Percentiles rank a stretch among this genome's conserved stretches.
Evolutionary conservation across 2,113 vertebrate species (phyloP).

Genomic region (Tretioscincus oriximinensis): DNA sequence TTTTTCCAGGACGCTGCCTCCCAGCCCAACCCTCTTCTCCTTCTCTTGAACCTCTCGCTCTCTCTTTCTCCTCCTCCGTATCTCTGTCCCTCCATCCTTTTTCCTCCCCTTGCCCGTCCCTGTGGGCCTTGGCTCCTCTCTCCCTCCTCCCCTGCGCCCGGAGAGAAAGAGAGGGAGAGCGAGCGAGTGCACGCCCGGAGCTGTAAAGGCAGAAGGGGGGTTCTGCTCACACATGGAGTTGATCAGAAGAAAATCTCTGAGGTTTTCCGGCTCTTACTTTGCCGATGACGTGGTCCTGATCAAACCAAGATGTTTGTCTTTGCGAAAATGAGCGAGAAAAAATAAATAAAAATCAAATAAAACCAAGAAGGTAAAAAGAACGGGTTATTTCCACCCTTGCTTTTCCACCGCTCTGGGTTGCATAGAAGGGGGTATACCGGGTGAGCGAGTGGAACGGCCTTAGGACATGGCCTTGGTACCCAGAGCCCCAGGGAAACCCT

Average conservation of each 20-base stretch:
- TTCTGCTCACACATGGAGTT: conserved; percentile 61
- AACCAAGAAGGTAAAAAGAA: conserved; percentile 56
- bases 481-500: background rate
- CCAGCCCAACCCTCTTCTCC: conserved; percentile 58
- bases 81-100: conserved; percentile 66
- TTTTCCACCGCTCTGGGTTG: background rate
- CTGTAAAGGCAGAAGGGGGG: conserved; percentile 62
- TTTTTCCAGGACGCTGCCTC: conserved; percentile 55
- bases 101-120: conserved; percentile 61
- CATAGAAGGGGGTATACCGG: background rate
- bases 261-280: conserved; percentile 53
- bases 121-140: conserved; percentile 59
- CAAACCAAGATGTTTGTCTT: conserved; percentile 60
- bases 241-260: conserved; percentile 56
- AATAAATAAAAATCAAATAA: conserved; percentile 40
- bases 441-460: background rate
- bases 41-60: conserved; percentile 68
- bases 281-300: conserved; percentile 59
- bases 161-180: conserved; percentile 43
- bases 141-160: conserved; percentile 48
- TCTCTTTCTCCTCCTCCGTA: conserved; percentile 65
- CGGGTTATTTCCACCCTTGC: conserved; percentile 31
- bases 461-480: background rate
- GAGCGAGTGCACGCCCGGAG: conserved; percentile 49
- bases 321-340: background rate